Conservation (phyloP, 2,797 vertebrate species). For the Brachyrhaphis roseni region DNA sequence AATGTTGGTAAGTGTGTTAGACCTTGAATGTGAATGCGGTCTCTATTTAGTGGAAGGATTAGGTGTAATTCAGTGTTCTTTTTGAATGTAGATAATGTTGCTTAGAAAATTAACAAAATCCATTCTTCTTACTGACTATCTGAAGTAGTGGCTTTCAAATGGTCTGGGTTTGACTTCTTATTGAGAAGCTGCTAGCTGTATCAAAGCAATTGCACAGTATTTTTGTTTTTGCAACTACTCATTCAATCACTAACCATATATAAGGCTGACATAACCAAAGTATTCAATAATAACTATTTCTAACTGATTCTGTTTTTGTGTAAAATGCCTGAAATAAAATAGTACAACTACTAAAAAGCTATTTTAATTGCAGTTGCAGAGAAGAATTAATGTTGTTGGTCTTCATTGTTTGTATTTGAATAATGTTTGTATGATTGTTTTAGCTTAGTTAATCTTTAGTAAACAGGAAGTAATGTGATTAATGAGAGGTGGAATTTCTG, state of each 20-base stretch:
- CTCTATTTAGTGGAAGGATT: background rate
- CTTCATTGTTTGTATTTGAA: background rate
- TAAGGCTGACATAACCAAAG: background rate
- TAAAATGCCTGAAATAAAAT: background rate
- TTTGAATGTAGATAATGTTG: background rate
- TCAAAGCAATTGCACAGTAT: no score
- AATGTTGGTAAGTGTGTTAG: background rate
- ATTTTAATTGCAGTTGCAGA: background rate
- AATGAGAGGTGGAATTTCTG: background rate
- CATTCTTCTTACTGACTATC: no score
- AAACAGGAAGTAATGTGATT: background rate
- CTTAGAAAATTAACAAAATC: no score
- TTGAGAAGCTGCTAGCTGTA: no score
- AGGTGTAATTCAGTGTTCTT: background rate
- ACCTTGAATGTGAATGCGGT: background rate
- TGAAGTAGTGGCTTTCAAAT: no score
- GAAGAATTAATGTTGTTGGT: background rate
- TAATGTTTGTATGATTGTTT: background rate
- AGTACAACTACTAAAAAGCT: background rate
- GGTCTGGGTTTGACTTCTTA: no score
- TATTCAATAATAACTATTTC: background rate
- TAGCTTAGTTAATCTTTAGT: background rate
- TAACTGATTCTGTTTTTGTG: background rate
- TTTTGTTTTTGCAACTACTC: no score
- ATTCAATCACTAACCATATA: no score